Evolutionary conservation across 2,113 vertebrate genomes (phyloP).

Genomic region (Stegostoma tigrinum): DNA sequence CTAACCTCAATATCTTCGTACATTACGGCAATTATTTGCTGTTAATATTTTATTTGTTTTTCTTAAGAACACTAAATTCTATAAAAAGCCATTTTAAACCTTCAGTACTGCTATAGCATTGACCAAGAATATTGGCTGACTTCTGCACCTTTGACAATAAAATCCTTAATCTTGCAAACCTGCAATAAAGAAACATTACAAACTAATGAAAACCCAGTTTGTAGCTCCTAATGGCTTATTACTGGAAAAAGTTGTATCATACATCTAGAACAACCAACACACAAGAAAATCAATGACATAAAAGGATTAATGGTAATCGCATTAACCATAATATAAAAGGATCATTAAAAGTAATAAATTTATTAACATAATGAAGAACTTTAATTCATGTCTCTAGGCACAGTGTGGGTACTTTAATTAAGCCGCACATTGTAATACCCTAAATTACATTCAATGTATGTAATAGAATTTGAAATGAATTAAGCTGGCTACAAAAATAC

Average conservation of each 20-base stretch:
- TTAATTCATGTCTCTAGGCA: background rate
- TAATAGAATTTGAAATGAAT: conserved; percentile 10
- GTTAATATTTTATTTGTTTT: background rate
- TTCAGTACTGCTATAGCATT: too few relatives aligned
- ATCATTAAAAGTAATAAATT: background rate
- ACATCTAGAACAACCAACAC: background rate
- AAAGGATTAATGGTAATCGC: background rate
- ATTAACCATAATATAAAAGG: background rate
- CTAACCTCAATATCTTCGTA: background rate
- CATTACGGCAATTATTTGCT: background rate
- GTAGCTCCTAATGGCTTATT: background rate
- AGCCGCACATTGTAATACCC: background rate
- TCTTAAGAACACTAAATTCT: background rate
- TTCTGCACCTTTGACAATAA: background rate
- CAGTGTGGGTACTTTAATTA: background rate
- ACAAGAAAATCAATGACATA: background rate
- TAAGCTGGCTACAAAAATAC: background rate
- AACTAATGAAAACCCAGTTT: background rate
- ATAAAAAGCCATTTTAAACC: too few relatives aligned
- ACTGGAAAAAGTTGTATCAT: background rate
- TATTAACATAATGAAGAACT: conserved; percentile 3
- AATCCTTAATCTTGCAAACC: background rate
- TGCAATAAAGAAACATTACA: background rate
- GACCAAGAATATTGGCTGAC: background rate
- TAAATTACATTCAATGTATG: conserved; percentile 9